phyloP scores from a whole-genome alignment of 2,888 invertebrate species.

The Tetanocera ferruginea region DNA sequence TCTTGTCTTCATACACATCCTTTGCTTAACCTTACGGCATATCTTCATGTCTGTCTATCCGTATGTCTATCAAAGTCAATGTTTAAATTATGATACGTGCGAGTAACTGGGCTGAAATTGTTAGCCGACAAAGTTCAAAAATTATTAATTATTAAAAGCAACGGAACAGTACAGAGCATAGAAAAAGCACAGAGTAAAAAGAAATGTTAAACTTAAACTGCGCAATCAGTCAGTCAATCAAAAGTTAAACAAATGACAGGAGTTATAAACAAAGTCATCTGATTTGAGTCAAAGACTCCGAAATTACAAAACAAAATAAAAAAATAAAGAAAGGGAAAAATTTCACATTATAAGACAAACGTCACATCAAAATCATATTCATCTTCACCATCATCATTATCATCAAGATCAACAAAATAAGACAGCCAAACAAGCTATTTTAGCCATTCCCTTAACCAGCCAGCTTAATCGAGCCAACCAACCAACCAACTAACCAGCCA shows the following conservation, averaged over 20 bases:
- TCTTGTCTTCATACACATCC: too few species aligned
- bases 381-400: not conserved
- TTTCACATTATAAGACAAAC: not conserved
- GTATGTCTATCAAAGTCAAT: slow-evolving; percentile 36
- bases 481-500: slow-evolving; percentile 10
- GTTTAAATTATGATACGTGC: slow-evolving; percentile 38
- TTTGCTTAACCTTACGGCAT: slow-evolving; percentile 9
- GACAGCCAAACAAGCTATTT: not conserved
- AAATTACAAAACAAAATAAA: not conserved
- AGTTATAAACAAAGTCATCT: slow-evolving; percentile 39
- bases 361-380: not conserved
- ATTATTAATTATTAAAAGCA: not conserved
- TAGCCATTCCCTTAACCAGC: not conserved
- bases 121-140: slow-evolving; percentile 20
- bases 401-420: not conserved
- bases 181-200: not conserved
- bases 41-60: not conserved
- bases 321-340: not conserved
- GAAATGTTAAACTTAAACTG: slow-evolving; percentile 45
- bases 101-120: not conserved
- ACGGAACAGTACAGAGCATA: not conserved
- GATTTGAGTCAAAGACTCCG: not conserved
- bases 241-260: slow-evolving; percentile 56
- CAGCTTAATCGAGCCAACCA: slow-evolving; percentile 8
- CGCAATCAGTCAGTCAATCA: slow-evolving; percentile 63